A percentile compares a stretch with the other conserved stretches of the same genome.
These are phyloP conservation scores for Myotis yumanensis DNA, from an alignment of 2,113 vertebrate species.

Conservation along the genomic window DNA sequence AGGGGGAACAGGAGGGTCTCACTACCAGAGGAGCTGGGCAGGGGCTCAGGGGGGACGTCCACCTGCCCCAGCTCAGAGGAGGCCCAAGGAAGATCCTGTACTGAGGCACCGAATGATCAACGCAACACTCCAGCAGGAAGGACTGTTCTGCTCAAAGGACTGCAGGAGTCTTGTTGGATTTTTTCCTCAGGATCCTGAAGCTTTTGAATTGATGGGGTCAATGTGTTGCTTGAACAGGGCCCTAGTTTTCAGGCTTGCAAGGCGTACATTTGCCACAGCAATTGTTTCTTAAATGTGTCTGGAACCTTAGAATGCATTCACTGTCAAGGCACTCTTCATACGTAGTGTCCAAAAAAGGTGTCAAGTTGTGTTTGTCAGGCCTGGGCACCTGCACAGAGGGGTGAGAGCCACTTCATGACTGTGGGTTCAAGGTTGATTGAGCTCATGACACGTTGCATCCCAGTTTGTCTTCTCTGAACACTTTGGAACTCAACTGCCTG, in stretches of 20 bases:
- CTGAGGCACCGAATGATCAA: background rate
- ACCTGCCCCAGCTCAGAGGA: too few relatives aligned
- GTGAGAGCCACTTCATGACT: background rate
- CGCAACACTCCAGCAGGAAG: background rate
- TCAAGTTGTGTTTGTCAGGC: background rate
- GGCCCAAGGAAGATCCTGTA: background rate
- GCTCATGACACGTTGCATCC: rapidly evolving
- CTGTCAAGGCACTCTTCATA: rapidly evolving
- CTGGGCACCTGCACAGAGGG: background rate
- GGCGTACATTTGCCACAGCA: rapidly evolving
- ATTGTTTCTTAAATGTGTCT: background rate
- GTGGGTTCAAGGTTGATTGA: too few relatives aligned
- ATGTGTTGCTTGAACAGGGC: background rate
- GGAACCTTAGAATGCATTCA: background rate
- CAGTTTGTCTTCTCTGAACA: background rate
- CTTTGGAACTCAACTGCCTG: background rate
- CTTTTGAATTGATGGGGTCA: background rate
- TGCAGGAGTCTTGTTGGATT: background rate
- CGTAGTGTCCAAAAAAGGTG: rapidly evolving
- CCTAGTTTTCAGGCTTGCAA: background rate
- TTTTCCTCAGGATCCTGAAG: background rate
- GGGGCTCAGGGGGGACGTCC: rapidly evolving
- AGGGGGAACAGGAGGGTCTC: background rate
- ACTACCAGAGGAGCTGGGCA: background rate
- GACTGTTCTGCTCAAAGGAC: background rate